These are phyloP conservation scores for Dryococelus australis DNA, from an alignment of 2,888 invertebrate genomes.

Conservation along the genomic window DNA sequence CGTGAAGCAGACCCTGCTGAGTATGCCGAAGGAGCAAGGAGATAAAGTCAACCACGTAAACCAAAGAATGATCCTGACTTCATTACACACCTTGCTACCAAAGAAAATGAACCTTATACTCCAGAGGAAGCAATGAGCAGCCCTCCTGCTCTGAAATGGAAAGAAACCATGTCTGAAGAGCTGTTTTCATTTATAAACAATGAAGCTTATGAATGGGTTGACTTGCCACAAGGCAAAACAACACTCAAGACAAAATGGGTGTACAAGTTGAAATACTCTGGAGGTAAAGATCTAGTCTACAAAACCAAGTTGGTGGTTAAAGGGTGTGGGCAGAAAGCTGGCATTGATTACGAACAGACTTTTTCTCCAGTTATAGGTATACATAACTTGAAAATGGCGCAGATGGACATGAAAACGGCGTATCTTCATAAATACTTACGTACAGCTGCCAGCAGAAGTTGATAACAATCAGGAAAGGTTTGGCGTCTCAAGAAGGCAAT, in stretches of 20 bases:
- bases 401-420: constrained; percentile 3
- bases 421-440: background rate
- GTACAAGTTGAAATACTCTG: background rate
- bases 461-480: background rate
- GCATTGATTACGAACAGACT: background rate
- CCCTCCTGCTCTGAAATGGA: too few species aligned
- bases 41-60: too few species aligned
- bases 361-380: background rate
- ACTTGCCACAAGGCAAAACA: too few species aligned
- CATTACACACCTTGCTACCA: too few species aligned
- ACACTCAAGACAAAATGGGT: constrained; percentile 19
- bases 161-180: too few species aligned
- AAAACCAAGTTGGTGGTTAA: background rate
- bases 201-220: too few species aligned
- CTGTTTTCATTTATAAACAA: too few species aligned
- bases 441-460: background rate
- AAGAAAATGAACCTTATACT: too few species aligned
- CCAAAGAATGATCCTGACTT: too few species aligned
- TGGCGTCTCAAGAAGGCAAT: background rate
- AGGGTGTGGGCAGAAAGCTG: background rate
- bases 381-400: background rate
- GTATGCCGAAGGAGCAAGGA: too few species aligned
- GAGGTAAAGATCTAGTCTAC: background rate
- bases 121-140: too few species aligned
- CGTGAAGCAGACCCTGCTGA: too few species aligned